Evolutionary conservation across 2,888 invertebrate species (phyloP), one percentile per base, ranked within the genome.

Genomic region (Drosophila cognata): DNA sequence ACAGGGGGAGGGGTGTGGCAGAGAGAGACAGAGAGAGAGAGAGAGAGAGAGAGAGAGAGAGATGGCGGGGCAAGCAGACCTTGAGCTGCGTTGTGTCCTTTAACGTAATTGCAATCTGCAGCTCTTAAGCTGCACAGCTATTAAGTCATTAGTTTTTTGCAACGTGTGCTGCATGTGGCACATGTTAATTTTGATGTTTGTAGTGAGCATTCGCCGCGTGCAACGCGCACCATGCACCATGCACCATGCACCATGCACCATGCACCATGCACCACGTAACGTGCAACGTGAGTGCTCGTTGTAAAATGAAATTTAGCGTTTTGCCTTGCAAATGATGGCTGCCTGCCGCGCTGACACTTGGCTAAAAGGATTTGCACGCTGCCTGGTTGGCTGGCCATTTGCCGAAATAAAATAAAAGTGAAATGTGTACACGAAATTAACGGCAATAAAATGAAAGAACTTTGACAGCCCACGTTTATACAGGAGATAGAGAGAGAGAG

Each of bases 121-220:
- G 69, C 66, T 73, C 50, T 60, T 69, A 63, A 64, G 66, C 69
- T 50, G 74, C 71, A 67, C 63, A 81, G 91, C 90, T 90, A 89
- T 91, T 90, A 91, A 90, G 89, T 91, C 91, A 91, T 91, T 91
- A 90, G 91, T 87, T 84, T 81, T 79, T 79, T 46, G 82, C 79
- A 71, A 73, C 84, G 77, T 78, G 71, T 71, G 74, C 73, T 63
- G 70, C 73, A 72, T 86, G 84, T 86, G 84, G 74, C 87, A 86
- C 83, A 85, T 82, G 72, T 71, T 69, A 71, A 68, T 69, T 65
- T 75, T 71, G 65, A 58, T 48, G 28, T 35, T 48, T 41, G 69
- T 68, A 56, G 72, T 66, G 71, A 73, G 69, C 77, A 79, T 79
- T 73, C 79, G 75, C 68, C 68, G 61, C 64, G 55, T 64, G 64